These are phyloP conservation scores for Electrona antarctica DNA, from an alignment of 2,113 vertebrate genomes.

Conservation along the genomic window DNA sequence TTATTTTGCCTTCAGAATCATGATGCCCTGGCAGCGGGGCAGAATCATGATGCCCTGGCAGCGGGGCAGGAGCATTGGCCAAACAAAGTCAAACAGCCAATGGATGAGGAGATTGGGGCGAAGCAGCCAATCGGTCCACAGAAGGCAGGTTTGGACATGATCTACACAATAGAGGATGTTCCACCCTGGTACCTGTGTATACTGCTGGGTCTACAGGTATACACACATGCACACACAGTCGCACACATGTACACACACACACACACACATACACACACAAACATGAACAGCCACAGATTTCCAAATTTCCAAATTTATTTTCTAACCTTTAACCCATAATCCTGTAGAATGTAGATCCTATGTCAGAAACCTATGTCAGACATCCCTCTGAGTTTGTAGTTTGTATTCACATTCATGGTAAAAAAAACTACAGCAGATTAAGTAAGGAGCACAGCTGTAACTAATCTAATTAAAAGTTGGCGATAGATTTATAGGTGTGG, in stretches of 20 bases:
- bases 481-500: too few relatives aligned
- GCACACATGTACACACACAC: neutral
- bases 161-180: constrained; percentile 93
- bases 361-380: too few relatives aligned
- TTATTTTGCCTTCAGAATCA: constrained; percentile 31
- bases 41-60: neutral
- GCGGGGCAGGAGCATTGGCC: constrained; percentile 4
- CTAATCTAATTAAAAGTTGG: too few relatives aligned
- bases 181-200: constrained; percentile 97
- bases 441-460: too few relatives aligned
- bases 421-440: too few relatives aligned
- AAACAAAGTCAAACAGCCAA: neutral
- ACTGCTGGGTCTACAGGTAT: constrained; percentile 94
- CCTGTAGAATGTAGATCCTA: too few relatives aligned
- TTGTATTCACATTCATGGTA: too few relatives aligned
- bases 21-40: constrained; percentile 11
- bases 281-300: too few relatives aligned
- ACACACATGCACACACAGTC: neutral
- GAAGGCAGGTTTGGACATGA: constrained; percentile 81
- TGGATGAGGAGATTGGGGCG: neutral
- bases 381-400: too few relatives aligned
- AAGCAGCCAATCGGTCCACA: constrained; percentile 10
- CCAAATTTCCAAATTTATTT: too few relatives aligned
- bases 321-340: too few relatives aligned
- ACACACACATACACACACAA: too few relatives aligned